Evolutionary conservation across 2,888 invertebrate genomes (phyloP), one percentile per base, ranked within the genome.

Genomic region (Calameuta idolon): DNA sequence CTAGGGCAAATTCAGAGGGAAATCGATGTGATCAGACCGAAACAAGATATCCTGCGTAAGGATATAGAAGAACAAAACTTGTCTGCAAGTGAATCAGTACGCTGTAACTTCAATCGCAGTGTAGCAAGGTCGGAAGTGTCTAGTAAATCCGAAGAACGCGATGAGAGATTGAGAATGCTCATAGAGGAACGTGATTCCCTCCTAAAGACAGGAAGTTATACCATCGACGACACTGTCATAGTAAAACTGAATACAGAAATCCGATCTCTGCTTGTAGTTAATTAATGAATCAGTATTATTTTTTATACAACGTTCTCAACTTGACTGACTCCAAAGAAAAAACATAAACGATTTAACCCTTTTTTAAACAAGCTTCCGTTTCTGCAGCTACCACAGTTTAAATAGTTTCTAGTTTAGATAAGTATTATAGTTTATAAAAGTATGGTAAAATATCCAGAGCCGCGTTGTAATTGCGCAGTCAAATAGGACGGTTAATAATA

Each of bases 361-460:
- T 37, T 37, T 37, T 4, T 15, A 37, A 37, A 37, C 12, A 37
- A 37, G 12, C 12, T 37, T 37, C 37, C 37, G 4, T 37, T 12
- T 37, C 37, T 37, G 37, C 37, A 37, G 37, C 37, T 12, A 37
- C 37, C 12, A 12, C 15, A 12, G 37, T 12, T 37, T 37, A 12
- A 37, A 37, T 37, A 37, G 37, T 37, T 40, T 40, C 15, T 40
- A 40, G 23, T 15, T 40, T 40, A 40, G 40, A 40, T 40, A 37
- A 37, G 4, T 23, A 40, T 40, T 40, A 23, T 40, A 40, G 40
- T 40, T 40, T 40, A 40, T 23, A 40, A 40, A 97, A 97, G 91
- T 94, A 96, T 0, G 97, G 96, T 75, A 97, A 91, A 0, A 93
- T 92, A 81, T 95, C 92, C 11, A 97, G 87, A 0, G 95, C 95